Base-by-base conservation (phyloP, 2,113 vertebrate genomes). In the Nanorana parkeri region DNA sequence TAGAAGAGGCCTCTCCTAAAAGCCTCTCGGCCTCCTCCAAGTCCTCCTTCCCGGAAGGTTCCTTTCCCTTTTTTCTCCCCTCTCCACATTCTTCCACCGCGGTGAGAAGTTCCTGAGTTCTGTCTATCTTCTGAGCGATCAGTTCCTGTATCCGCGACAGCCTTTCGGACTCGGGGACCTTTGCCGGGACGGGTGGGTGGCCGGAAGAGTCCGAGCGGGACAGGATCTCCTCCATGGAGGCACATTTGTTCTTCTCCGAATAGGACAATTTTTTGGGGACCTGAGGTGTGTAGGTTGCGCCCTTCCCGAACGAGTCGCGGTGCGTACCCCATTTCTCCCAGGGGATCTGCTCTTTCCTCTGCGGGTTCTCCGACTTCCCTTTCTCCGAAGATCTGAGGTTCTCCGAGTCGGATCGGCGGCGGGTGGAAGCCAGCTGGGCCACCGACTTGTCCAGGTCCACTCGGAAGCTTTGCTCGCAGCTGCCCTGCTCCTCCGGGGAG, bases 161-260 rank as follows among this genome's bases (percentile, higher is more conserved):
- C 78, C 87, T 87, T 16, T 89, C 87, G 0, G 81, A 84, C 84
- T 90, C 84, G 0, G 89, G 83, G 6, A 88, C 85, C 2, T 84
- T 84, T 29, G 68, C 80, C 3, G 81, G 55, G 2, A 52, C 77
- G 0, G 79, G 68, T 79, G 86, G 85, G 11, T 78, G 63, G 0
- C 89, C 28, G 0, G 85, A 85, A 0, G 77, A 83, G 68, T 96
- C 95, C 7, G 94, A 89, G 0, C 91, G 93, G 0, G 93, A 92
- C 72, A 96, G 90, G 72, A 97, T 97, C 84, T 97, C 93, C 63
- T 98, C 97, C 92, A 96, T 91, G 84, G 97, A 99, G 91, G 94
- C 93, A 41, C 96, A 96, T 85, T 94, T 96, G 85, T 89, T 94
- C 82, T 96, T 97, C 84, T 96, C 94, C 0, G 90, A 80, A 0